Evolutionary conservation across 2,797 vertebrate species (phyloP), one percentile per base, ranked within the genome.

Genomic region (Neostethus bicornis): DNA sequence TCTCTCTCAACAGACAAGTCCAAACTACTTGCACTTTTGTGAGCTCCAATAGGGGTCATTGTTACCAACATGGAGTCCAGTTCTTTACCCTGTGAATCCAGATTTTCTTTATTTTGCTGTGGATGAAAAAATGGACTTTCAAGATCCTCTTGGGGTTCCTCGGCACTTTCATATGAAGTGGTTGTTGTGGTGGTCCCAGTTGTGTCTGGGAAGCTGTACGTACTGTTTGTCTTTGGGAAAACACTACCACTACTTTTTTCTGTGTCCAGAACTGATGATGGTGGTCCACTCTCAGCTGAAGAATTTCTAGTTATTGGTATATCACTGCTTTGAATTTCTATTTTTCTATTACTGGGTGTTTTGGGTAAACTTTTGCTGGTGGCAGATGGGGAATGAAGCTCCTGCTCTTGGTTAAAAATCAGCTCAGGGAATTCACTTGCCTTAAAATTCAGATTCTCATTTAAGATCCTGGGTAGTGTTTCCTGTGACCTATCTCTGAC

Each of bases 121-220:
- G 19, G 32, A 17, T 39, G 38, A 34, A 48, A 29, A 47, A 48
- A 61, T 0, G 73, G 81, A 32, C 67, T 85, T 13, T 83, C 87
- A 50, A 80, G 74, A 20, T 87, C 87, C 7, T 90, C 88, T 43
- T 77, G 78, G n/a, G 73, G 66, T 55, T 91, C 90, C 21, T 92
- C 89, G 0, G 87, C 87, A 48, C 90, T 92, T 69, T 91, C 89
- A 5, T 87, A 92, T 2, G 91, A 90, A 0, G 82, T 81, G 46
- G 75, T 71, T 24, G 76, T 87, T 52, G 75, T 71, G 29, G 76
- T 87, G 54, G 89, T 90, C 24, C 77, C 47, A 17, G 79, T 84
- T 2, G 86, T 90, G 70, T 90, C 91, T n/a, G 82, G 83, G 67
- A 91, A 79, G 44, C 88, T 92, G 37, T 90, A 89, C 2, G 71